phyloP scores from a whole-genome alignment of 2,113 vertebrate genomes.

The Psilopogon haemacephalus region DNA sequence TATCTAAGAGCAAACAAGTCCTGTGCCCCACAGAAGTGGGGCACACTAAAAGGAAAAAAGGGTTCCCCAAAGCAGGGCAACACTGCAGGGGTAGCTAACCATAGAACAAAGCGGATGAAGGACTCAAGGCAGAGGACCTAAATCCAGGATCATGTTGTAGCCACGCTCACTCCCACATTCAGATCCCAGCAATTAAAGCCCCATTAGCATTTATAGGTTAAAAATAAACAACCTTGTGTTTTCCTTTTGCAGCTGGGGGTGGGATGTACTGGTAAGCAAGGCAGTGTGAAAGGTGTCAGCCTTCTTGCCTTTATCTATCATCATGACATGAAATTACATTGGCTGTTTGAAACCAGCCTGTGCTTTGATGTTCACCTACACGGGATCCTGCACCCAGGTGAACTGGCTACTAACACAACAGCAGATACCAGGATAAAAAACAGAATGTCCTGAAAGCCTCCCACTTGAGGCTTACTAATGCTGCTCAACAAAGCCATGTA shows the following conservation, averaged over 20 bases:
- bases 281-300: fast-evolving
- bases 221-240: background rate
- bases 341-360: background rate
- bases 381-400: background rate
- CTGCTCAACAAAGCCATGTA: background rate
- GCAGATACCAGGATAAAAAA: background rate
- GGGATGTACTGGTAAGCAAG: background rate
- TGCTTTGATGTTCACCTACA: background rate
- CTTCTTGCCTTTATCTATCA: background rate
- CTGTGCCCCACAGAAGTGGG: background rate
- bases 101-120: background rate
- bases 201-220: background rate
- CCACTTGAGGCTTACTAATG: background rate
- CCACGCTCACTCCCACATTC: background rate
- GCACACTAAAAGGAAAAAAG: background rate
- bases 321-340: fast-evolving
- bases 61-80: background rate
- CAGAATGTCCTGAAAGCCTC: background rate
- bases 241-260: background rate
- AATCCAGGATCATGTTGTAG: background rate
- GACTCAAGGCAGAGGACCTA: background rate
- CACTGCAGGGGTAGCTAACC: background rate
- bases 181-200: fast-evolving
- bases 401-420: background rate
- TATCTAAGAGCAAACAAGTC: background rate